Evolutionary conservation across 2,888 invertebrate genomes (phyloP).

Genomic region (Ischnura elegans): DNA sequence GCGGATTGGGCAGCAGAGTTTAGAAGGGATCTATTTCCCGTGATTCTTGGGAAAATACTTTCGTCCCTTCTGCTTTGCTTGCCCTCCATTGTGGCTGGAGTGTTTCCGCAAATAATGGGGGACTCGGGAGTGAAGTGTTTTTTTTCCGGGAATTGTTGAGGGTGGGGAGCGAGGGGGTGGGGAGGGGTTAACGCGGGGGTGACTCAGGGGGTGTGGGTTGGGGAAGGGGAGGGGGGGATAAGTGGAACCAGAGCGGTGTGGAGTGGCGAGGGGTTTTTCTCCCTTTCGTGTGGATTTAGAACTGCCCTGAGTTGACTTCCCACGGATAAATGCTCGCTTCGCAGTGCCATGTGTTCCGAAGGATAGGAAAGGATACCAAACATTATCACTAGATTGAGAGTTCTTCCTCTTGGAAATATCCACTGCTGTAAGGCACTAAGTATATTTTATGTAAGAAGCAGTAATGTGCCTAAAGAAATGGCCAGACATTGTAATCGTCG

Average conservation of each 20-base stretch:
- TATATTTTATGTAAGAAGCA: no score
- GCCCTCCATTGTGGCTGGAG: conserved; percentile 55
- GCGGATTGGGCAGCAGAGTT: background rate
- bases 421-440: no score
- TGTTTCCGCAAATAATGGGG: conserved; percentile 49
- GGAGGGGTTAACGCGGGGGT: background rate
- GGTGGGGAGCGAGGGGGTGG: background rate
- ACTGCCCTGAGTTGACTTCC: background rate
- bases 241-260: background rate
- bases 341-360: no score
- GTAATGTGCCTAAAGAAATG: no score
- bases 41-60: conserved; percentile 53
- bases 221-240: background rate
- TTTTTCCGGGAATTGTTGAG: conserved; percentile 16
- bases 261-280: background rate
- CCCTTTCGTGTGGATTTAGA: background rate
- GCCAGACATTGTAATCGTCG: no score
- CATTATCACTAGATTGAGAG: no score
- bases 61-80: background rate
- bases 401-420: no score
- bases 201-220: background rate
- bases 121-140: background rate
- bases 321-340: background rate
- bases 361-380: no score
- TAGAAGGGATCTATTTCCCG: conserved; percentile 3